Conservation (phyloP, 2,888 invertebrate species). For the Eilema caniola region DNA sequence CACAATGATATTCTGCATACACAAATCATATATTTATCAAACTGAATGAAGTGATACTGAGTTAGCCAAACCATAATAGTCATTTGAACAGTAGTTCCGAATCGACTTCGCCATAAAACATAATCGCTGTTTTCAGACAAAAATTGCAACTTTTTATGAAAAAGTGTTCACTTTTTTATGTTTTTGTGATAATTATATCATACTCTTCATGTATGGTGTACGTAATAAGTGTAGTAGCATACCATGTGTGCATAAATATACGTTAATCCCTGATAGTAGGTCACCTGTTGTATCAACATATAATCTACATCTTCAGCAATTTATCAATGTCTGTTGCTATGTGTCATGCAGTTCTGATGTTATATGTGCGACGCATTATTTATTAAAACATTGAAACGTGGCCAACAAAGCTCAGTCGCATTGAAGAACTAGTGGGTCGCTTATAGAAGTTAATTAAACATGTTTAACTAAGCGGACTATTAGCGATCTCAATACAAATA, state of each 20-base stretch:
- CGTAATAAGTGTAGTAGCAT: constrained; percentile 5
- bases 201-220: neutral
- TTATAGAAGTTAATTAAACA: neutral
- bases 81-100: neutral
- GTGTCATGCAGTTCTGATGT: constrained; percentile 22
- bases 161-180: too few species aligned
- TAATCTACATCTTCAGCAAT: constrained; percentile 24
- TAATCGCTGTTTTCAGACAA: too few species aligned
- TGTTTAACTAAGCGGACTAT: neutral
- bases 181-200: too few species aligned
- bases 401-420: constrained; percentile 29
- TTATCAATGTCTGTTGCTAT: constrained; percentile 24
- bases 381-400: constrained; percentile 30
- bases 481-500: neutral
- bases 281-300: constrained; percentile 25
- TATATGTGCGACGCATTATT: constrained; percentile 25
- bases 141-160: too few species aligned
- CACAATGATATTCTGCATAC: too few species aligned
- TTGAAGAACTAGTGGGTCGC: constrained; percentile 8
- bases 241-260: constrained; percentile 10
- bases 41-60: too few species aligned
- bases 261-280: constrained; percentile 22
- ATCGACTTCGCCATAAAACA: too few species aligned
- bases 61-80: neutral
- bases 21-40: too few species aligned